These are phyloP conservation scores for Morone saxatilis DNA, from an alignment of 2,113 vertebrate species.

Conservation along the genomic window DNA sequence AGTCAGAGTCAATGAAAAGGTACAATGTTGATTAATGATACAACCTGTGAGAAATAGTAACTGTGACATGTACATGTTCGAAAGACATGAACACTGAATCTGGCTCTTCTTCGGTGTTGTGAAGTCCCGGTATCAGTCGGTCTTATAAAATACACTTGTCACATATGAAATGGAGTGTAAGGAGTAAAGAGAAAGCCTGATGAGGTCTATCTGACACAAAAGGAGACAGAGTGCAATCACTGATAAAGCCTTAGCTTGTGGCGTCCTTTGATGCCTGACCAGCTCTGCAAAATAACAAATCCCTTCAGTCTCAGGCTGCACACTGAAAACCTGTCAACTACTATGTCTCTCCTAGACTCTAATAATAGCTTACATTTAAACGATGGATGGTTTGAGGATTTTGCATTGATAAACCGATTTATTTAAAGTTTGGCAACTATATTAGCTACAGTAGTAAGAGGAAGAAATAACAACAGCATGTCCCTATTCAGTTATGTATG, in stretches of 20 bases:
- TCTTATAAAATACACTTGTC: slow-evolving; percentile 15
- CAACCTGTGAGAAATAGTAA: neutral
- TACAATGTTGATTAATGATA: neutral
- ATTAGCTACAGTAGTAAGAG: slow-evolving; percentile 10
- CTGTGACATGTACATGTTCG: neutral
- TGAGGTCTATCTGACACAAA: slow-evolving; percentile 50
- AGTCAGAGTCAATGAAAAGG: neutral
- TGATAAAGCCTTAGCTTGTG: slow-evolving; percentile 53
- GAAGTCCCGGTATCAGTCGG: neutral
- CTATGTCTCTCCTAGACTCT: slow-evolving; percentile 6
- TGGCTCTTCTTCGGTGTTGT: neutral
- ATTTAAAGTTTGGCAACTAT: slow-evolving; percentile 25
- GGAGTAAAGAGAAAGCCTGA: slow-evolving; percentile 28
- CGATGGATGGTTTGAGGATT: slow-evolving; percentile 10
- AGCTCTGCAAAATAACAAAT: slow-evolving; percentile 61
- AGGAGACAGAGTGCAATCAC: slow-evolving; percentile 38
- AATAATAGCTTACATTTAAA: slow-evolving; percentile 11
- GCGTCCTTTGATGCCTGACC: slow-evolving; percentile 54
- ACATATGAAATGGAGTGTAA: slow-evolving; percentile 9
- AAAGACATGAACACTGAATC: slow-evolving; percentile 10
- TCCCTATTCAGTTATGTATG: neutral
- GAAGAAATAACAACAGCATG: slow-evolving; percentile 9
- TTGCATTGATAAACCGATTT: slow-evolving; percentile 23
- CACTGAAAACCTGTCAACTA: slow-evolving; percentile 33
- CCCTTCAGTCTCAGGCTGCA: slow-evolving; percentile 35